Percentiles rank a stretch among this genome's conserved stretches.
Conservation (phyloP, 2,113 vertebrate species). For the Cavia porcellus region DNA sequence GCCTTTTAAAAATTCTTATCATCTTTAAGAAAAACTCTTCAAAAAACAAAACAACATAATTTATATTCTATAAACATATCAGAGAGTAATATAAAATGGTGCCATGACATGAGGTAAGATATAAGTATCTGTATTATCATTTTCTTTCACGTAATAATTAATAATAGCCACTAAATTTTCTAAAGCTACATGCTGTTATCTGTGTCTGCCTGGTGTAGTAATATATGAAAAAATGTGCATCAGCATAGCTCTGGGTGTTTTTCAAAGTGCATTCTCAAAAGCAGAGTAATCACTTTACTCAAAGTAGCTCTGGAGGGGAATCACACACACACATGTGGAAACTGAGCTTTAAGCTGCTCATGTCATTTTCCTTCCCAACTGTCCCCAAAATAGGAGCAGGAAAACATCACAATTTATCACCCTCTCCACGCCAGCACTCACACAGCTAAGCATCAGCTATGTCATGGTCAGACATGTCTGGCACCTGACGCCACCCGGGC, state of each 20-base stretch:
- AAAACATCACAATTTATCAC: background rate
- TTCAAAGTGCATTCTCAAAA: background rate
- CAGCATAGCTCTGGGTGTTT: background rate
- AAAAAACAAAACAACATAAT: slow-evolving; percentile 18
- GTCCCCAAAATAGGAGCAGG: background rate
- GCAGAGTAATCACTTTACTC: background rate
- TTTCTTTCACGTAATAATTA: slow-evolving; percentile 55
- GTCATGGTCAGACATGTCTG: background rate
- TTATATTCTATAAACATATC: background rate
- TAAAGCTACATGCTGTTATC: background rate
- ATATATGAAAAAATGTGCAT: background rate
- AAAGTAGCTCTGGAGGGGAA: background rate
- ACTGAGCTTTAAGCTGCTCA: background rate
- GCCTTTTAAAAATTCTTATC: background rate
- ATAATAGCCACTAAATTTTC: slow-evolving; percentile 21
- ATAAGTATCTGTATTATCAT: slow-evolving; percentile 8
- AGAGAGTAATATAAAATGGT: background rate
- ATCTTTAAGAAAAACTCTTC: background rate
- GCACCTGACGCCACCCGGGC: background rate
- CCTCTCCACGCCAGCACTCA: background rate
- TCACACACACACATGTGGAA: background rate
- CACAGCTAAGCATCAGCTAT: background rate
- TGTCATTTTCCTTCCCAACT: background rate
- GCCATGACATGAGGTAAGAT: background rate
- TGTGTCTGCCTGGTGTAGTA: background rate